A percentile compares a stretch with the other conserved stretches of the same genome.
phyloP scores from a whole-genome alignment of 2,888 invertebrate species.

The Tethea ocularis region DNA sequence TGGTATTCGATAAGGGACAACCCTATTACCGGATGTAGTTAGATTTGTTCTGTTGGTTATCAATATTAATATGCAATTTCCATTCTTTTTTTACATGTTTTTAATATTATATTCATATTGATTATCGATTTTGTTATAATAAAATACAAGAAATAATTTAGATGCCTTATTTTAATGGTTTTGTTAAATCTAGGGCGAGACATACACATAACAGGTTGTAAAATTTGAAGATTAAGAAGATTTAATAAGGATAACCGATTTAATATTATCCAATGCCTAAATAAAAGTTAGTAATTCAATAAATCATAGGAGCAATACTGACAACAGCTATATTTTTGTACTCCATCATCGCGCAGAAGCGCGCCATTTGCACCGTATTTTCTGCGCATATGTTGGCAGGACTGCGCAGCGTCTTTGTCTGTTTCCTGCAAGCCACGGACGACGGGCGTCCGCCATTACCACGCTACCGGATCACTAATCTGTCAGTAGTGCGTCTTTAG shows the following conservation, averaged over 20 bases:
- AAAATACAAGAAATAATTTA: too few relatives aligned
- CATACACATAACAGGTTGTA: neutral
- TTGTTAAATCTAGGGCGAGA: too few relatives aligned
- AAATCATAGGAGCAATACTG: neutral
- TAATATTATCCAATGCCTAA: neutral
- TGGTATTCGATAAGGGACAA: constrained; percentile 25
- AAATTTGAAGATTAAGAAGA: neutral
- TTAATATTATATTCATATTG: too few relatives aligned
- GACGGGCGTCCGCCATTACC: constrained; percentile 76
- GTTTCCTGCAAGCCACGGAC: constrained; percentile 75
- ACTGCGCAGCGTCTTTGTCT: constrained; percentile 62
- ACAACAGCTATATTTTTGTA: neutral
- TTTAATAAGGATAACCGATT: neutral
- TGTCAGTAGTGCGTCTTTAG: constrained; percentile 71
- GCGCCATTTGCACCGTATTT: constrained; percentile 64
- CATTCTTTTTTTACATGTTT: neutral
- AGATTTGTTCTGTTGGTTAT: constrained; percentile 26
- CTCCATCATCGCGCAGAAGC: constrained; percentile 57
- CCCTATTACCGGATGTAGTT: constrained; percentile 29
- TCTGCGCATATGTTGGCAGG: constrained; percentile 73
- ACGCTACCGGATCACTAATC: constrained; percentile 72
- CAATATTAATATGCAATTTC: neutral
- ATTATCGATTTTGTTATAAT: too few relatives aligned
- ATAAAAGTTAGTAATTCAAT: neutral
- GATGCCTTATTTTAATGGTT: too few relatives aligned